Evolutionary conservation across 2,113 vertebrate species (phyloP), one percentile per base, ranked within the genome.

Genomic region (Trogon melanurus): DNA sequence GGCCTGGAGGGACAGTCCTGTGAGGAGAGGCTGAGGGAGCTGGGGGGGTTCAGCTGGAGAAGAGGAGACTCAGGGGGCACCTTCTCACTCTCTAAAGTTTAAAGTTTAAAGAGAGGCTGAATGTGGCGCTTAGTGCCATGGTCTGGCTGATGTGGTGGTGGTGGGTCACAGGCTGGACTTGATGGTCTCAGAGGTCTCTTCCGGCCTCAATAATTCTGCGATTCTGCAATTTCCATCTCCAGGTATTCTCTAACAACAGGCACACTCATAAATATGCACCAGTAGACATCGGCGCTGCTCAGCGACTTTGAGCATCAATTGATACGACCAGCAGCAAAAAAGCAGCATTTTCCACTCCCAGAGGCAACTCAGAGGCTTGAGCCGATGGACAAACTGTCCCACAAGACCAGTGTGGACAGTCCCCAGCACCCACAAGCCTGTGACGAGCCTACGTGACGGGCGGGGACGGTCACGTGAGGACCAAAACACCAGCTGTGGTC

Each of bases 221-320:
- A 36, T 36, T 36, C 36, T 36, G 36, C 36, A 67, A 50, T 70
- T 85, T 82, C 78, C 70, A 85, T 85, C 82, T 94, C 65, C 88
- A 58, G 67, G 70, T 95, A 25, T 75, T 82, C 58, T 38, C 4
- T 32, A 89, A 54, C 81, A 93, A 79, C 50, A 64, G 53, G 54
- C 85, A 78, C 22, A 75, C 41, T 89, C 62, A 76, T 7, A 86
- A 79, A 84, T n/a, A 29, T 1, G 26, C 2, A 26, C 36, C 62
- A 73, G 45, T 76, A 41, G 79, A 67, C 38, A 70, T 60, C 54
- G 73, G 79, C 73, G 44, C 65, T 41, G 88, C 9, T 79, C 86
- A 57, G 38, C 11, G 9, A 50, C 85, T 61, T 4, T 4, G n/a
- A 73, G 69, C 66, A 76, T 34, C 73, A 23, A 80, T 47, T 86